These are phyloP conservation scores for Rhynchonema sp. DNA, from an alignment of 2,888 invertebrate genomes.

Conservation along the genomic window DNA sequence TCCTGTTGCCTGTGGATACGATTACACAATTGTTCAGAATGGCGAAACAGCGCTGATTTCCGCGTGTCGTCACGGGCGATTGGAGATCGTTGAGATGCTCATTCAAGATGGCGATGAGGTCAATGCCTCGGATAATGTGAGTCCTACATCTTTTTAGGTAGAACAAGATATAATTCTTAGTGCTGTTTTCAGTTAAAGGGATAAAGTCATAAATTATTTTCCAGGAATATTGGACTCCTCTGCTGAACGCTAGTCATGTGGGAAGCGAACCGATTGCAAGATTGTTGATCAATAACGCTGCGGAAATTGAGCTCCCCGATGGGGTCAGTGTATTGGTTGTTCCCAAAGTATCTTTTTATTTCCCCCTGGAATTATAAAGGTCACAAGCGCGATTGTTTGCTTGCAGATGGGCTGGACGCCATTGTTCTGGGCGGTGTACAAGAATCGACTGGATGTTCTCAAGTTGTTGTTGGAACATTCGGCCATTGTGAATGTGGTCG, in stretches of 20 bases:
- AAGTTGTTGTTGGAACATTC: conserved; percentile 56
- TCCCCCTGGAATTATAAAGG: background rate
- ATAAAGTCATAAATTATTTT: conserved; percentile 8
- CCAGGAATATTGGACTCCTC: conserved; percentile 36
- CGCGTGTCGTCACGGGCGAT: conserved; percentile 42
- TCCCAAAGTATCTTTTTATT: background rate
- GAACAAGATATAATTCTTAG: no score
- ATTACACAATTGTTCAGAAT: no score
- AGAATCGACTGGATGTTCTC: conserved; percentile 52
- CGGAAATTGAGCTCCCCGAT: conserved; percentile 66
- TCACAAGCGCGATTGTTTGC: background rate
- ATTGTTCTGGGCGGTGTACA: conserved; percentile 92
- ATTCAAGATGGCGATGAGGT: conserved; percentile 63
- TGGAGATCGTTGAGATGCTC: conserved; percentile 56
- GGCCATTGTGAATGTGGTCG: conserved; percentile 82
- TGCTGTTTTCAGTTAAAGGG: no score
- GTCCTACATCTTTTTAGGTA: conserved; percentile 13
- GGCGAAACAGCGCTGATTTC: conserved; percentile 23
- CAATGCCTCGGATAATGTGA: conserved; percentile 67
- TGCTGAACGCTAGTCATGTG: conserved; percentile 84
- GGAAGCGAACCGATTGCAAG: conserved; percentile 65
- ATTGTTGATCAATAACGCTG: conserved; percentile 60
- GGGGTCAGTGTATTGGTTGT: conserved; percentile 44
- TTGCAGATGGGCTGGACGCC: conserved; percentile 70
- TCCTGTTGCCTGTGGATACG: no score